These are phyloP conservation scores for Petrosia ficiformis DNA, from an alignment of 37 sponge, comb jelly and placozoan species.

Conservation along the genomic window DNA sequence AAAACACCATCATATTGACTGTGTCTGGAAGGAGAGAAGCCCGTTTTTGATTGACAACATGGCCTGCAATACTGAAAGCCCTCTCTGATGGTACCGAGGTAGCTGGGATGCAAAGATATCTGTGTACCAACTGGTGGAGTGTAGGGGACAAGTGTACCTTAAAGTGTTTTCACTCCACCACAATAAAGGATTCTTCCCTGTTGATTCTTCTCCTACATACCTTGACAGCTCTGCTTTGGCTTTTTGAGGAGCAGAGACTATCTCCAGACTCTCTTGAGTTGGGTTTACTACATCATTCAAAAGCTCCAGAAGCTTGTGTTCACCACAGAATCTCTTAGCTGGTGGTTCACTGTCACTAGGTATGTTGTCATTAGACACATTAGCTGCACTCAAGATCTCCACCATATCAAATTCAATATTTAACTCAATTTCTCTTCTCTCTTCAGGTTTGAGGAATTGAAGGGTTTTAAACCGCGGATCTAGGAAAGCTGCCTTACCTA, in stretches of 20 bases:
- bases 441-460: background rate
- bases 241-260: background rate
- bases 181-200: background rate
- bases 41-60: too few species aligned
- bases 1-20: too few species aligned
- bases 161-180: conserved; percentile 17
- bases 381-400: too few species aligned
- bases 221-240: background rate
- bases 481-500: conserved; percentile 26
- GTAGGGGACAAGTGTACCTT: conserved; percentile 1
- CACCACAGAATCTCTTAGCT: background rate
- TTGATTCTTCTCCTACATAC: too few species aligned
- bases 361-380: background rate
- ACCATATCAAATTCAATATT: background rate
- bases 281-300: background rate
- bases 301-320: background rate
- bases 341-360: background rate
- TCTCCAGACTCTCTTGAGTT: background rate
- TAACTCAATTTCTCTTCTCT: background rate
- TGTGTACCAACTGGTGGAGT: conserved; percentile 5
- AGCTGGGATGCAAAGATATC: too few species aligned
- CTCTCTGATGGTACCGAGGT: too few species aligned
- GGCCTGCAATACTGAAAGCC: too few species aligned
- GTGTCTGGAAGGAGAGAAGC: too few species aligned
- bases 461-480: conserved; percentile 28